Conservation (phyloP, 1,140 invertebrate species). For the Cotesia glomerata region DNA sequence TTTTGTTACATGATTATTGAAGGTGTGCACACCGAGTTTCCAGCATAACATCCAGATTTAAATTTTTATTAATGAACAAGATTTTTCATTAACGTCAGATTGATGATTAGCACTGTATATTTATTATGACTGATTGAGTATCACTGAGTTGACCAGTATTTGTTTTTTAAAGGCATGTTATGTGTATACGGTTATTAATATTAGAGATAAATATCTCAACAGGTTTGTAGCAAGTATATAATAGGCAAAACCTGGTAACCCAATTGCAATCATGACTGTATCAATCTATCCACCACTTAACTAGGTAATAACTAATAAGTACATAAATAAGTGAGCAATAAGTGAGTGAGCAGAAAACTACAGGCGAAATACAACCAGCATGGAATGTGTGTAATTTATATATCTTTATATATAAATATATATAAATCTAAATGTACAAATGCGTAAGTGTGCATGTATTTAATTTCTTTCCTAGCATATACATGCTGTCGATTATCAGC, state of each 20-base stretch:
- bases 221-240: background rate
- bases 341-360: too few species aligned
- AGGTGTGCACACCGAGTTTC: too few species aligned
- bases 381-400: background rate
- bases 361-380: background rate
- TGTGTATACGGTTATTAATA: too few species aligned
- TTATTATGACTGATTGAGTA: too few species aligned
- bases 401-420: too few species aligned
- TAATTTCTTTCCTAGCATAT: conserved; percentile 9
- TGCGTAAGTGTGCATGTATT: background rate
- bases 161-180: background rate
- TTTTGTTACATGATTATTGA: too few species aligned
- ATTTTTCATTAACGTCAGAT: too few species aligned
- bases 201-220: background rate
- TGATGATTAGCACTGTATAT: too few species aligned
- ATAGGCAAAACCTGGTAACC: background rate
- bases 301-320: background rate
- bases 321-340: too few species aligned
- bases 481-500: conserved; percentile 46
- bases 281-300: background rate
- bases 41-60: too few species aligned
- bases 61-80: too few species aligned
- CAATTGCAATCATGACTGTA: background rate
- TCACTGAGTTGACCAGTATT: background rate
- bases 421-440: too few species aligned